A percentile compares a stretch with the other conserved stretches of the same genome.
These are phyloP conservation scores for Meandrina meandrites DNA, from an alignment of 92 coral and sea anemone genomes.

Conservation along the genomic window DNA sequence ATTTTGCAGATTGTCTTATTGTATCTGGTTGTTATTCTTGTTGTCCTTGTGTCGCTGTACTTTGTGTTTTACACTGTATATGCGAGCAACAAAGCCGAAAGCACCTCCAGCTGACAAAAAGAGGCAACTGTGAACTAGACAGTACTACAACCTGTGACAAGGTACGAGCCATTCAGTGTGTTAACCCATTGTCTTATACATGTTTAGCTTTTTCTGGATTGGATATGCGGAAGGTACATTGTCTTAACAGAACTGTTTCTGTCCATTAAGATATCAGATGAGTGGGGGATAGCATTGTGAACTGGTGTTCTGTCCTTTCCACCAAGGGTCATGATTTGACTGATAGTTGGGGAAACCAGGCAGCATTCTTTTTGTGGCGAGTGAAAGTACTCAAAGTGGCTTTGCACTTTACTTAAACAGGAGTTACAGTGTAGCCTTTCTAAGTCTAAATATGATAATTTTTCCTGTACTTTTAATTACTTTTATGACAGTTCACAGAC, in stretches of 20 bases:
- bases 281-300: too few relatives aligned
- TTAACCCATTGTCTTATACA: too few relatives aligned
- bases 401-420: too few relatives aligned
- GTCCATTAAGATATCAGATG: too few relatives aligned
- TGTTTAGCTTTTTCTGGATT: too few relatives aligned
- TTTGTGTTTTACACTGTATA: slow-evolving; percentile 64
- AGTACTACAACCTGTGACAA: background rate
- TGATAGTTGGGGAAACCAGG: background rate
- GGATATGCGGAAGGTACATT: background rate
- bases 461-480: too few relatives aligned
- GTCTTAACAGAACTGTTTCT: background rate
- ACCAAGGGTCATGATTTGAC: background rate
- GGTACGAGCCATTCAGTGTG: background rate
- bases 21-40: slow-evolving; percentile 64
- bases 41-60: slow-evolving; percentile 68
- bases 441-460: too few relatives aligned
- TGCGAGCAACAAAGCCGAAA: slow-evolving; percentile 29
- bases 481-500: too few relatives aligned
- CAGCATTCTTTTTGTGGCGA: background rate
- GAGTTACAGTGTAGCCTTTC: too few relatives aligned
- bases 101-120: slow-evolving; percentile 5
- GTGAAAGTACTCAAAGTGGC: too few relatives aligned
- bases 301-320: too few relatives aligned
- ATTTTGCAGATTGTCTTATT: slow-evolving; percentile 58
- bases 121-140: too few relatives aligned